Evolutionary conservation across 2,797 vertebrate species (phyloP), one percentile per base, ranked within the genome.

Genomic region (Labeo calbasu): DNA sequence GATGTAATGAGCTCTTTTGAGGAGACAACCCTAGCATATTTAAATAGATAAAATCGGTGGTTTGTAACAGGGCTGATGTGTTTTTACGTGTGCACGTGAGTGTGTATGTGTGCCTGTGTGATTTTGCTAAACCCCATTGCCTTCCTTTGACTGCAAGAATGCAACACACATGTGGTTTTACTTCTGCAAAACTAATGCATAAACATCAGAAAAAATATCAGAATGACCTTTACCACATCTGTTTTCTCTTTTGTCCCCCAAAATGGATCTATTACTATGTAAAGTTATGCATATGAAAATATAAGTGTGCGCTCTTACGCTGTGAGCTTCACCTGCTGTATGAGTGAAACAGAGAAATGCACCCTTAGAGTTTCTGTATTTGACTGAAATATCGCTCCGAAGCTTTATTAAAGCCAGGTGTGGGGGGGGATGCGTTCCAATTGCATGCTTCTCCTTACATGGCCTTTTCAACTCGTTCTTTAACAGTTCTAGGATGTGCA

Each of bases 221-320:
- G 89, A 80, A 88, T 94, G 94, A 95, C 94, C 94, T 95, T 95
- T 92, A 90, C 93, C 94, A 95, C 95, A 95, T 96, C 93, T 95
- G 94, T 94, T 95, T 95, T 94, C 93, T 93, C 91, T 94, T 93
- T 91, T 93, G 90, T 91, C 87, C 90, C 88, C 84, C 84, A 89
- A 87, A 90, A 89, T 25, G 81, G 25, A 85, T 88, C 85, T 89
- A 93, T 96, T 94, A 95, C 95, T 95, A 95, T 96, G 95, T 95
- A 95, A 95, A 96, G 93, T 94, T 95, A 95, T 96, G 93, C 95
- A 94, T 94, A 94, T 93, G 93, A 95, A 96, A 95, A 96, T 94
- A 95, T 79, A 92, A 91, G 91, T 89, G 89, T 93, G 91, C 92
- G 80, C 90, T 89, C 90, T 92, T 88, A 88, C 90, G 89, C 79